A percentile compares a stretch with the other conserved stretches of the same genome.
Evolutionary conservation across 1,140 invertebrate genomes (phyloP).

Genomic region (Bombus pascuorum): DNA sequence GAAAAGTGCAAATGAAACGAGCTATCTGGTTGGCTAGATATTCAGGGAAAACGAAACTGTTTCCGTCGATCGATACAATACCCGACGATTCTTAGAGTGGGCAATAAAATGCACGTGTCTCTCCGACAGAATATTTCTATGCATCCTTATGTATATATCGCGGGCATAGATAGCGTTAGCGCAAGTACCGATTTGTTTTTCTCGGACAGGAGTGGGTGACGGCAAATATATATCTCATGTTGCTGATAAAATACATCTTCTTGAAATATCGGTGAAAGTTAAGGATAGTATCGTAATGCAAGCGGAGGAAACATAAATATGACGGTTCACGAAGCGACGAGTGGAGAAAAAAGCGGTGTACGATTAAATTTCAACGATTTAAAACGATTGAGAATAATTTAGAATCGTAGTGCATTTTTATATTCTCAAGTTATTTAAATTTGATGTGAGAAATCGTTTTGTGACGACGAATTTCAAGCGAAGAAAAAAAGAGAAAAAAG

Average conservation of each 20-base stretch:
- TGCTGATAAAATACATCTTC: slow-evolving; percentile 26
- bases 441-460: neutral
- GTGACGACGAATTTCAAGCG: no score
- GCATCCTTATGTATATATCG: neutral
- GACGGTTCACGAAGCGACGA: neutral
- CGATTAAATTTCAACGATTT: slow-evolving; percentile 2
- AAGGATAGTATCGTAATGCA: neutral
- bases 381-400: neutral
- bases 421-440: neutral
- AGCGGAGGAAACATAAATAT: neutral
- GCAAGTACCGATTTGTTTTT: slow-evolving; percentile 28
- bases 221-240: neutral
- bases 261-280: slow-evolving; percentile 9
- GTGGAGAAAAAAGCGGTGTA: neutral
- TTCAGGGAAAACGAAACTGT: neutral
- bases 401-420: neutral
- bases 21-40: neutral
- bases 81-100: neutral
- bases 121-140: slow-evolving; percentile 1
- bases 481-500: no score
- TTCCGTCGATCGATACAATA: slow-evolving; percentile 11
- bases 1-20: neutral
- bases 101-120: slow-evolving; percentile 27
- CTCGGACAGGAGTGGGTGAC: neutral
- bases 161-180: slow-evolving; percentile 6